These are phyloP conservation scores for Chironomus tepperi DNA, from an alignment of 1,140 invertebrate species.

Conservation along the genomic window DNA sequence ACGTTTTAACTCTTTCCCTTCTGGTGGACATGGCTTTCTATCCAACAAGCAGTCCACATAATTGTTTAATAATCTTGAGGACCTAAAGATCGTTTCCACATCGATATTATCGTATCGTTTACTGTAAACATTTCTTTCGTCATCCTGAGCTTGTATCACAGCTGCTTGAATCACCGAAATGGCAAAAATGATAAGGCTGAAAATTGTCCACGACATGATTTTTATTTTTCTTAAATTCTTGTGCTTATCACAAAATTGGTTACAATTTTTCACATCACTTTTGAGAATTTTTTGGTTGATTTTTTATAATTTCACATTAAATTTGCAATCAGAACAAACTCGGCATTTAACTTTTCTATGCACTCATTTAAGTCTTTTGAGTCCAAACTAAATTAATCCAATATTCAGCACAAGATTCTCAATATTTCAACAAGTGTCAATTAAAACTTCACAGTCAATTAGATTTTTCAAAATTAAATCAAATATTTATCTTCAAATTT, in stretches of 20 bases:
- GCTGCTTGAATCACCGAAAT: not conserved
- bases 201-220: slow-evolving; percentile 7
- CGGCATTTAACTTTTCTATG: too few species aligned
- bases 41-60: slow-evolving; percentile 49
- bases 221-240: not conserved
- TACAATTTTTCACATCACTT: not conserved
- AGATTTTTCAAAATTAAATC: too few species aligned
- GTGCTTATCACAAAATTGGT: not conserved
- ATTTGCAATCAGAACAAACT: too few species aligned
- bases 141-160: not conserved
- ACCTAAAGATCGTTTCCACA: slow-evolving; percentile 45
- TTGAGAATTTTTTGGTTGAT: not conserved
- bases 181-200: not conserved
- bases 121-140: not conserved
- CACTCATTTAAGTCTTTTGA: too few species aligned
- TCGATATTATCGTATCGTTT: slow-evolving; percentile 48
- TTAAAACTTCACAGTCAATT: too few species aligned
- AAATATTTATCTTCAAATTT: too few species aligned
- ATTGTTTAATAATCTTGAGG: slow-evolving; percentile 46
- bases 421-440: too few species aligned
- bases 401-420: too few species aligned
- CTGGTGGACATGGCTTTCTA: slow-evolving; percentile 46
- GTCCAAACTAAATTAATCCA: too few species aligned
- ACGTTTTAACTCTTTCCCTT: slow-evolving; percentile 49
- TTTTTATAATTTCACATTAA: not conserved